Evolutionary conservation across 2,797 vertebrate species (phyloP).

Genomic region (Malurus leucopterus): DNA sequence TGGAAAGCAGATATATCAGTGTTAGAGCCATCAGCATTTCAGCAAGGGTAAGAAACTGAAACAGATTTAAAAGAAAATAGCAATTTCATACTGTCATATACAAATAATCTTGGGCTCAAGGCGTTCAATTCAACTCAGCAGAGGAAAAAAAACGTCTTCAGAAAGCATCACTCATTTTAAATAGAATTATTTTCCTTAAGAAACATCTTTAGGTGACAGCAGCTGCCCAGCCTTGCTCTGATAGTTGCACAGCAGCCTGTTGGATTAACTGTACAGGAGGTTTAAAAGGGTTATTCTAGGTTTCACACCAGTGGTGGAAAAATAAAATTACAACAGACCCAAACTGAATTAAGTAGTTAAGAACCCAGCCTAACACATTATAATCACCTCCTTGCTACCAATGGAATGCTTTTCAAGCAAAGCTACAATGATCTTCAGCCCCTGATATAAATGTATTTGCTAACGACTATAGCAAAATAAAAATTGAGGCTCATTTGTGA

Average conservation of each 20-base stretch:
- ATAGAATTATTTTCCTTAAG: not conserved
- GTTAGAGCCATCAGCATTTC: not conserved
- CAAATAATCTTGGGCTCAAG: not conserved
- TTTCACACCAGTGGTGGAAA: not conserved
- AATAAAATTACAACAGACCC: constrained; percentile 9
- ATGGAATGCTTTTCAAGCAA: not conserved
- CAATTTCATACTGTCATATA: not conserved
- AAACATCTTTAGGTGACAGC: not conserved
- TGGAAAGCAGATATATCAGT: not conserved
- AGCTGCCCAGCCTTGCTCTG: not conserved
- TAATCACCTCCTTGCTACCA: not conserved
- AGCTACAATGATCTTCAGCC: not conserved
- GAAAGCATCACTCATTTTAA: not conserved
- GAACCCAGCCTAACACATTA: not conserved
- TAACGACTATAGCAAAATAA: not conserved
- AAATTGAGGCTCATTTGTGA: not conserved
- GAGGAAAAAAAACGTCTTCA: not conserved
- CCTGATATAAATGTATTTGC: not conserved
- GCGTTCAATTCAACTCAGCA: not conserved
- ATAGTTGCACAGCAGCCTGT: not conserved
- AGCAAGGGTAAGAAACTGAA: not conserved
- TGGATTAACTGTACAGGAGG: not conserved
- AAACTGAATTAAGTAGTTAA: constrained; percentile 33
- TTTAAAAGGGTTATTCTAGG: constrained; percentile 14
- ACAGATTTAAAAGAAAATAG: not conserved